Conservation (phyloP, 2,888 invertebrate genomes). For the Pollenia angustigena region DNA sequence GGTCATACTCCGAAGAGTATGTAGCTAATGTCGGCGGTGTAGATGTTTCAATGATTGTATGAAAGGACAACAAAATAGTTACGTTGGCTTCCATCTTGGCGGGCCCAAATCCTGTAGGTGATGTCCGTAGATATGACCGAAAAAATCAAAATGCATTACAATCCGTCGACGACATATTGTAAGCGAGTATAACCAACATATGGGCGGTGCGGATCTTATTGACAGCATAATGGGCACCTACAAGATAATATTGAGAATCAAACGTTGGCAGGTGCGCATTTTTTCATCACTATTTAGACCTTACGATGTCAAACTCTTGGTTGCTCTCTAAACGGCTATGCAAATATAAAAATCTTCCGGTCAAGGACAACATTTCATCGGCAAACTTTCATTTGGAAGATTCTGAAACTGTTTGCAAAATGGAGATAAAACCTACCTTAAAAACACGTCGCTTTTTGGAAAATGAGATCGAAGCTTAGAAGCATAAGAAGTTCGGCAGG, state of each 20-base stretch:
- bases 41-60: constrained; percentile 50
- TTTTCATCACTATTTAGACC: too few relatives aligned
- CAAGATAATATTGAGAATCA: too few relatives aligned
- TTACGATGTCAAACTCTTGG: too few relatives aligned
- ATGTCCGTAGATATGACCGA: too few relatives aligned
- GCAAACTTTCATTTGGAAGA: constrained; percentile 54
- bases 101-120: constrained; percentile 20
- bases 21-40: constrained; percentile 39
- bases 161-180: too few relatives aligned
- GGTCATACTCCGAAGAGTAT: constrained; percentile 14
- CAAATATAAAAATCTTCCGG: constrained; percentile 23
- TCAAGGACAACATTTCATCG: constrained; percentile 30
- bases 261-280: too few relatives aligned
- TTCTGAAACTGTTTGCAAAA: constrained; percentile 39
- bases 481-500: too few relatives aligned
- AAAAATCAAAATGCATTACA: too few relatives aligned
- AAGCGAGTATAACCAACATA: too few relatives aligned
- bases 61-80: constrained; percentile 63
- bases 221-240: too few relatives aligned
- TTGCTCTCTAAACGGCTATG: neutral
- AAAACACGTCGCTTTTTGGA: constrained; percentile 1
- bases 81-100: constrained; percentile 52
- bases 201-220: too few relatives aligned
- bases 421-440: constrained; percentile 30
- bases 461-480: too few relatives aligned